Conservation (phyloP, 2,888 invertebrate genomes). For the Tiliacea aurago region DNA sequence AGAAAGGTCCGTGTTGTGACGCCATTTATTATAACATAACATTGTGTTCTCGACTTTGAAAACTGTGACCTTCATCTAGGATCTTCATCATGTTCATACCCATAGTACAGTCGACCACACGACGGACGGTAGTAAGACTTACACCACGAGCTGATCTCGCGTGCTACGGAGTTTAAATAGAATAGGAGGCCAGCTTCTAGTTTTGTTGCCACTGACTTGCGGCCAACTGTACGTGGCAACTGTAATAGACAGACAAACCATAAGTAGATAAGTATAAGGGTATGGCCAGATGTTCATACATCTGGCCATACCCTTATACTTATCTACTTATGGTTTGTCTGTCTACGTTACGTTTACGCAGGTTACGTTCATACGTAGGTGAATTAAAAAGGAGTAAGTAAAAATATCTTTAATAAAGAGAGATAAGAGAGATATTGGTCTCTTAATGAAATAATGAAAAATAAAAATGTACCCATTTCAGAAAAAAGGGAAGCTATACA, state of each 20-base stretch:
- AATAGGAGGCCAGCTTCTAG: neutral
- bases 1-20: slow-evolving; percentile 21
- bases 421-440: too few relatives aligned
- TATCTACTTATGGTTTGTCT: too few relatives aligned
- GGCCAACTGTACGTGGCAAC: neutral
- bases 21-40: slow-evolving; percentile 16
- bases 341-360: too few relatives aligned
- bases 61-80: slow-evolving; percentile 6
- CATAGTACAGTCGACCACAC: too few relatives aligned
- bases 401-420: too few relatives aligned
- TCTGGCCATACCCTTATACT: too few relatives aligned
- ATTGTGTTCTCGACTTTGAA: slow-evolving; percentile 4
- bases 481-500: too few relatives aligned
- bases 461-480: too few relatives aligned
- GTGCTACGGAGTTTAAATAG: neutral
- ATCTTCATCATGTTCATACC: neutral
- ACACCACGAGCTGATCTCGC: neutral
- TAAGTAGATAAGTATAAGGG: neutral
- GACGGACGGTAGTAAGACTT: neutral
- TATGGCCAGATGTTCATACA: neutral
- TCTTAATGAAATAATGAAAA: too few relatives aligned
- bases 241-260: neutral
- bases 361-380: too few relatives aligned
- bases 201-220: neutral
- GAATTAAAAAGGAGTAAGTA: neutral